phyloP scores from a whole-genome alignment of 2,888 invertebrate genomes.

The Sympetrum striolatum region DNA sequence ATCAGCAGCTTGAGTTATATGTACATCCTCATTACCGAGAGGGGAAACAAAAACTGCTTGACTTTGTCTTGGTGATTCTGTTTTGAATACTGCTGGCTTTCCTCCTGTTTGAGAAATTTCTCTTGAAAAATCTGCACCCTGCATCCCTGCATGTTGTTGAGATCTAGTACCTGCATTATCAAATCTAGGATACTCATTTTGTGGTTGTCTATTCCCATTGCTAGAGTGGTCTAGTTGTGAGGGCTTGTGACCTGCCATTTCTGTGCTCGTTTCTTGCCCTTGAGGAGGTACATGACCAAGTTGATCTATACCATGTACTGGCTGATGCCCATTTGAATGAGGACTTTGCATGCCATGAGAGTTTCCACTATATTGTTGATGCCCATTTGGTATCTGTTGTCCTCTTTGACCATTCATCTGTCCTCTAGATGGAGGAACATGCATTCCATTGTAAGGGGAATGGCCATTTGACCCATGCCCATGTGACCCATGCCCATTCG shows the following conservation, averaged over 20 bases:
- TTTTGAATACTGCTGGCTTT: not conserved
- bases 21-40: constrained; percentile 66
- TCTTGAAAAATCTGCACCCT: not conserved
- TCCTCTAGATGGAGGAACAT: not conserved
- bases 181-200: not conserved
- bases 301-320: not conserved
- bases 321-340: not conserved
- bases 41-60: constrained; percentile 70
- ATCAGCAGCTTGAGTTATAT: constrained; percentile 67
- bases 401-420: not conserved
- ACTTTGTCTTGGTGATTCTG: constrained; percentile 62
- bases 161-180: not conserved
- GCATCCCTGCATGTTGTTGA: not conserved
- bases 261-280: not conserved
- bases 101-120: not conserved
- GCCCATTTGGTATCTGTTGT: not conserved
- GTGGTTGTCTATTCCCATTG: not conserved
- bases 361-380: not conserved
- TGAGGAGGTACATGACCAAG: not conserved
- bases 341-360: not conserved
- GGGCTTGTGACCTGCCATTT: not conserved
- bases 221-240: not conserved
- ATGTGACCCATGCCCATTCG: not conserved
- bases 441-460: not conserved
- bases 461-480: not conserved